Base-by-base conservation (phyloP, 2,113 vertebrate species). In the Rana temporaria region DNA sequence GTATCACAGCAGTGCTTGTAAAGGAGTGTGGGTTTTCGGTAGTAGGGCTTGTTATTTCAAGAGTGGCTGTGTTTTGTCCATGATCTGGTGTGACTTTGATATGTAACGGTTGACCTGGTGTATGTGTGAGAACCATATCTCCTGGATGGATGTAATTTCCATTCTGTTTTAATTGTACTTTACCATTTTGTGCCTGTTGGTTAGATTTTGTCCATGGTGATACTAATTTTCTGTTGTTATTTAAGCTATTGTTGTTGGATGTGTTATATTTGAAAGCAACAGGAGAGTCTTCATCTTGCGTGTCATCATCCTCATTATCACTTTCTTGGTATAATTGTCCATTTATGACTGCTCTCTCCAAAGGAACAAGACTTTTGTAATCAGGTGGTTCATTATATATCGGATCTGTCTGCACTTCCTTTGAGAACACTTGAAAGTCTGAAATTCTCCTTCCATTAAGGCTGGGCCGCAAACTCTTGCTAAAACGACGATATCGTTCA, bases 11-110 rank as follows among this genome's bases (percentile, higher is more conserved):
- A 15, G 97, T 99, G 89, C 96, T 99, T 78, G 94, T 98, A 84
- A 95, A 99, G 71, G 96, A 97, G 87, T 93, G 96, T 84, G 93
- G 73, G 74, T 90, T 95, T 67, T 98, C 98, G 81, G 93, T 79
- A 30, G 93, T 95, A 0, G 97, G 96, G 88, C 95, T 98, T 84
- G 96, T 97, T 86, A 98, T 98, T 91, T 98, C 96, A 34, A 98
- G 94, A 62, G 92, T 97, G 34, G 98, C 96, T 17, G 93, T 97
- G 85, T 96, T 98, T 85, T 97, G 96, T 69, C 93, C 91, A 0
- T 97, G 96, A 78, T 99, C 97, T 67, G 98, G 98, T 76, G 96
- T 98, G 66, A 99, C 97, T 88, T 98, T 98, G 85, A 99, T 98
- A 74, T 98, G 97, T 87, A 99, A 94, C 17, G 96, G 97, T 81